These are phyloP conservation scores for Perca schrenkii DNA, from an alignment of 2,113 vertebrate species.

Conservation along the genomic window DNA sequence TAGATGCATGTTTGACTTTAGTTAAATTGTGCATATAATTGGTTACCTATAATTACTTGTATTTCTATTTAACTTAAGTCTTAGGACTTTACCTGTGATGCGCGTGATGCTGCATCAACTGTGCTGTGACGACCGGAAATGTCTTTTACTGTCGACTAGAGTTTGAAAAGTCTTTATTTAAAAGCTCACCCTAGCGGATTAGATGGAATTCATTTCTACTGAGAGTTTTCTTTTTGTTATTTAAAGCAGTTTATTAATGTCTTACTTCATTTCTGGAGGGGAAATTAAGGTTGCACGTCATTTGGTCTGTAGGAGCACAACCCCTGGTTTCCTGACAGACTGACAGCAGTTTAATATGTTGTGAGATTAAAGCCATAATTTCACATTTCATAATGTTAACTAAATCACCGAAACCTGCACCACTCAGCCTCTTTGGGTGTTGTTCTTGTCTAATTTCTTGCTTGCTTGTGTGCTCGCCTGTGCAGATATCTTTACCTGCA, in stretches of 20 bases:
- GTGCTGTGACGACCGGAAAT: background rate
- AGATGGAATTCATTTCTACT: background rate
- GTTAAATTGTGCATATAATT: too few relatives aligned
- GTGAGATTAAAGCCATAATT: background rate
- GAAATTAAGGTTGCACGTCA: background rate
- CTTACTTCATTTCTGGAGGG: background rate
- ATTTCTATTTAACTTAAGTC: background rate
- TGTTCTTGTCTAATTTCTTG: constrained; percentile 3
- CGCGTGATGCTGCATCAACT: background rate
- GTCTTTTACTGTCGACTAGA: background rate
- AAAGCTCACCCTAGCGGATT: background rate
- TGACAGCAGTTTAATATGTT: background rate
- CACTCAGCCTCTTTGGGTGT: background rate
- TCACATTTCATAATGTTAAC: too few relatives aligned
- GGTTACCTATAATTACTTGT: background rate
- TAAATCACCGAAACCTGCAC: background rate
- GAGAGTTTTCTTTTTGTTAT: background rate
- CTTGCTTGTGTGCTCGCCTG: constrained; percentile 21
- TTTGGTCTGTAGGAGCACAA: background rate
- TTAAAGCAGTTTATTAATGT: background rate
- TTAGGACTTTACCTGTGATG: background rate
- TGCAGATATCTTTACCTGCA: constrained; percentile 63
- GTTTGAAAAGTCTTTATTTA: background rate
- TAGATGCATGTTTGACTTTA: too few relatives aligned
- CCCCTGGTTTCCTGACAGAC: too few relatives aligned